These are phyloP conservation scores for Cheilosia impressa DNA, from an alignment of 2,888 invertebrate genomes.

Conservation along the genomic window DNA sequence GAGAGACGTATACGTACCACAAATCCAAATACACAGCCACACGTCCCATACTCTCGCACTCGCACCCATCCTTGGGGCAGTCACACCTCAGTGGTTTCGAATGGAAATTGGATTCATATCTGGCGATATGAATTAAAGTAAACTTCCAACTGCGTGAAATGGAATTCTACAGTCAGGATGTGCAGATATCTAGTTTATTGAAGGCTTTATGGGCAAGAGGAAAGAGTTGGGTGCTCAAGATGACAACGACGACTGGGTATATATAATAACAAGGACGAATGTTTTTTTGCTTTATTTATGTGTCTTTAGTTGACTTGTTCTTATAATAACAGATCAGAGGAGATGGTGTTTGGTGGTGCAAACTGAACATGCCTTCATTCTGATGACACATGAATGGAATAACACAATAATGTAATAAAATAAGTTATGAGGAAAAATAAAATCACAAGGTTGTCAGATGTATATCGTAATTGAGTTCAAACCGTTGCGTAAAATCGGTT, in stretches of 20 bases:
- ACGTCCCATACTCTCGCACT: too few species aligned
- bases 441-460: too few species aligned
- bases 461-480: too few species aligned
- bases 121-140: constrained; percentile 47
- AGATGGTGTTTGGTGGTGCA: not conserved
- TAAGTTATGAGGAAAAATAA: too few species aligned
- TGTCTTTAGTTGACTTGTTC: not conserved
- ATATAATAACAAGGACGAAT: constrained; percentile 2
- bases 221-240: too few species aligned
- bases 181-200: constrained; percentile 7
- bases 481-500: too few species aligned
- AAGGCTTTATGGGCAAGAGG: not conserved
- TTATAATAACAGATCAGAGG: not conserved
- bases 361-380: too few species aligned
- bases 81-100: constrained; percentile 67
- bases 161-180: not conserved
- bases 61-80: constrained; percentile 29
- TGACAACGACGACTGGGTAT: constrained; percentile 1
- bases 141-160: constrained; percentile 46
- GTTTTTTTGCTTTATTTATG: constrained; percentile 9
- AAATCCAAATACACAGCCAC: not conserved
- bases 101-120: constrained; percentile 60
- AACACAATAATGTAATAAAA: too few species aligned
- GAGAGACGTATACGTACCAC: not conserved
- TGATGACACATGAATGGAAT: too few species aligned